Conservation (phyloP, 2,113 vertebrate species). For the Tinamus guttatus region DNA sequence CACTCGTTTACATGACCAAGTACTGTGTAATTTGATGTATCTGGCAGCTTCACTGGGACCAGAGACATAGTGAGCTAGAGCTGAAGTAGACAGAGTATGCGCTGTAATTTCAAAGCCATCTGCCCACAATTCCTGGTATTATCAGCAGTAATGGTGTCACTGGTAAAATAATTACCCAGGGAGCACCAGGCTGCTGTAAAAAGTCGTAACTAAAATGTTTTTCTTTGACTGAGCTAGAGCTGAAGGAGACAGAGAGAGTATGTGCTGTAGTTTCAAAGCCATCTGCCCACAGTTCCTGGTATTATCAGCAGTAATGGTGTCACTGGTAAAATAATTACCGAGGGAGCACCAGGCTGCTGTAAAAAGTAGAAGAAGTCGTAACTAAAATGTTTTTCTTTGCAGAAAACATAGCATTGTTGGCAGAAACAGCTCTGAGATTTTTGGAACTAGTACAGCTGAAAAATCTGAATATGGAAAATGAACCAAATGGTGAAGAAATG, state of each 20-base stretch:
- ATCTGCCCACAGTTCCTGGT: not conserved
- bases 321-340: not conserved
- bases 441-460: conserved; percentile 96
- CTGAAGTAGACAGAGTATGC: not conserved
- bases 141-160: not conserved
- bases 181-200: not conserved
- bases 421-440: conserved; percentile 96
- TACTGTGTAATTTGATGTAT: not conserved
- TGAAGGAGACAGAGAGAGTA: not conserved
- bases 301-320: not conserved
- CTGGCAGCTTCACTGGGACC: not conserved
- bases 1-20: not conserved
- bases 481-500: conserved; percentile 88
- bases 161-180: not conserved
- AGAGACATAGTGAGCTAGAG: not conserved
- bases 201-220: not conserved
- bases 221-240: not conserved
- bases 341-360: not conserved
- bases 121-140: not conserved
- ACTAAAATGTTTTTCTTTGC: conserved; percentile 8
- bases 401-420: conserved; percentile 97
- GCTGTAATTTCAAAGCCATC: not conserved
- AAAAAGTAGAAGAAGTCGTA: not conserved
- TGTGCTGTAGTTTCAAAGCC: not conserved
- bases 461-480: conserved; percentile 92